Base-by-base conservation (phyloP, 2,888 invertebrate species). In the Erpobdella octoculata region DNA sequence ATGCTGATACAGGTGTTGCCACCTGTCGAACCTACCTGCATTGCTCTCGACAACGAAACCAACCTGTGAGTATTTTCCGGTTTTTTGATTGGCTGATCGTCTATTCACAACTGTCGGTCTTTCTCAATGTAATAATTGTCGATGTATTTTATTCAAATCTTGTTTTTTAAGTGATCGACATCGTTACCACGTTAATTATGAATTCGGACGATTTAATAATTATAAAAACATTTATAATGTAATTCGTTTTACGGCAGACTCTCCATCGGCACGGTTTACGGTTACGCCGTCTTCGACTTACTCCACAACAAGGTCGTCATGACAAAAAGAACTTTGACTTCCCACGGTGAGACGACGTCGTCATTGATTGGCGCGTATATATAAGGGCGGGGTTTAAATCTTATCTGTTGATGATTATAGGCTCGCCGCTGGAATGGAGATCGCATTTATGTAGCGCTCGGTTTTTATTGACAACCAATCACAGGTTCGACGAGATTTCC, bases 191-290 rank as follows among this genome's bases (percentile, higher is more conserved):
- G n/a, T n/a, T n/a, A n/a, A n/a, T n/a, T n/a, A n/a, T n/a, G n/a
- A n/a, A n/a, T n/a, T n/a, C n/a, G n/a, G n/a, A n/a, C n/a, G n/a
- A n/a, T n/a, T n/a, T n/a, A n/a, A n/a, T n/a, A n/a, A n/a, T n/a
- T n/a, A n/a, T n/a, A n/a, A n/a, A n/a, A n/a, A n/a, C n/a, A n/a
- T n/a, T n/a, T n/a, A n/a, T n/a, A n/a, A n/a, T n/a, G n/a, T n/a
- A n/a, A n/a, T n/a, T n/a, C 53, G 8, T 48, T 9, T 5, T 15
- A 66, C 62, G 67, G n/a, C 69, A 76, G 75, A 33, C 21, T 78
- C 46, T 90, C 91, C 37, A 91, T 90, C 61, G 97, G 96, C 71
- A 97, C 96, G 15, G 94, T 95, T 33, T 95, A 96, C 85, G 96
- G 96, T 0, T 88, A 96, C 74, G 91, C 91, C 61, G 86, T 96